Evolutionary conservation across 2,113 vertebrate genomes (phyloP).

Genomic region (Helogale parvula): DNA sequence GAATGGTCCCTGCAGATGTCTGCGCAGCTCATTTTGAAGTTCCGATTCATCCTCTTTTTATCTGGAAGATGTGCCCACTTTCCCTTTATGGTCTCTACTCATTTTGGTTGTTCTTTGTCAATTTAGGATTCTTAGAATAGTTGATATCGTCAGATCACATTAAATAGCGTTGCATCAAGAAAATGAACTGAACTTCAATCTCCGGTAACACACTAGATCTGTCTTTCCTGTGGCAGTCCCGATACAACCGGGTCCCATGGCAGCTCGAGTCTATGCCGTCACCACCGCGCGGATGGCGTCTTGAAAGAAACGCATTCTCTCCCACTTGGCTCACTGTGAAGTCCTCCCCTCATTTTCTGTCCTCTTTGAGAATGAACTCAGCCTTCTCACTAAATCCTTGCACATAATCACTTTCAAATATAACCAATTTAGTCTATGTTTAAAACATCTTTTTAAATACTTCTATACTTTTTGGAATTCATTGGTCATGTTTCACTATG

Average conservation of each 20-base stretch:
- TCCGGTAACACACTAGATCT: background rate
- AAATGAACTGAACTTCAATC: background rate
- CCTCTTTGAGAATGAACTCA: background rate
- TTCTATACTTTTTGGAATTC: background rate
- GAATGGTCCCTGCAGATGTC: background rate
- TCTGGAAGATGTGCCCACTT: background rate
- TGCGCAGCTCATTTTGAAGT: background rate
- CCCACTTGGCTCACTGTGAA: fast-evolving
- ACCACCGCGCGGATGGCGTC: fast-evolving
- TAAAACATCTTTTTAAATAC: background rate
- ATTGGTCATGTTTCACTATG: background rate
- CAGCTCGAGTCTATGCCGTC: fast-evolving
- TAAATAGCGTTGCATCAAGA: background rate
- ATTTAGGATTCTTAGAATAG: background rate
- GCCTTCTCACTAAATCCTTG: background rate
- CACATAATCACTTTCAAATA: background rate
- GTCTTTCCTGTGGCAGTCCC: background rate
- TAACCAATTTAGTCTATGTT: background rate
- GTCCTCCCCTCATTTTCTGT: fast-evolving
- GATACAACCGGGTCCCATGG: fast-evolving
- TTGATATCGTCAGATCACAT: background rate
- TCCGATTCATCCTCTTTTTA: background rate
- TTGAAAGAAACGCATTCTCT: fast-evolving
- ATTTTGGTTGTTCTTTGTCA: background rate
- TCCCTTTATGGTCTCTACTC: background rate